Percentiles rank a stretch among this genome's conserved stretches.
phyloP scores from a whole-genome alignment of 2,113 vertebrate species.

The Engystomops pustulosus region DNA sequence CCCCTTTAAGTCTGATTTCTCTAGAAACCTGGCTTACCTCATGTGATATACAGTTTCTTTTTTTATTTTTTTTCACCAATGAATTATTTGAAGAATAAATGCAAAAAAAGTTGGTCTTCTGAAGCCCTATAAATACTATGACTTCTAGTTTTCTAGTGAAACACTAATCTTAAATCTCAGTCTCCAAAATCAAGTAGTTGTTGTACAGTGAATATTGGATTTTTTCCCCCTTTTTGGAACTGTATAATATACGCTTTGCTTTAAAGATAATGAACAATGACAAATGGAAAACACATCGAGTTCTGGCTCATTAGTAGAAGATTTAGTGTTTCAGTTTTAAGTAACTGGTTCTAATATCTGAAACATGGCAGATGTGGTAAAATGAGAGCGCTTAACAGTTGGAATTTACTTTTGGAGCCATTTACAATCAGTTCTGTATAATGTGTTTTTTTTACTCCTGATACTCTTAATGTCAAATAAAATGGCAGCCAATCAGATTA shows the following conservation, averaged over 20 bases:
- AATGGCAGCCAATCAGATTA: not conserved
- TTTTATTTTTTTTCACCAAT: not conserved
- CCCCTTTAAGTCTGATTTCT: too few relatives aligned
- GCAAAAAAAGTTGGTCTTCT: not conserved
- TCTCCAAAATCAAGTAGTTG: not conserved
- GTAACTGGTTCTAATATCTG: not conserved
- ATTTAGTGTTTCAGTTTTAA: not conserved
- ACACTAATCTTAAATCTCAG: not conserved
- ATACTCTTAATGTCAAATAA: not conserved
- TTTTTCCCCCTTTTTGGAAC: not conserved
- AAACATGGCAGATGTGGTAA: not conserved
- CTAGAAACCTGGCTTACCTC: too few relatives aligned
- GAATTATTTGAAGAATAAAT: not conserved
- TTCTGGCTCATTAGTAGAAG: not conserved
- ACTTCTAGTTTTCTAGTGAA: not conserved
- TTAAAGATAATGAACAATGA: not conserved
- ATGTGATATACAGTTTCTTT: not conserved
- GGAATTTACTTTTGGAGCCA: not conserved
- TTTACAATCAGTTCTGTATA: not conserved
- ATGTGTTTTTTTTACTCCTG: not conserved
- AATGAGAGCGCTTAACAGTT: not conserved
- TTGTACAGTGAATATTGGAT: not conserved
- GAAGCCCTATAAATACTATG: too few relatives aligned
- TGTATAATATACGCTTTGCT: not conserved
- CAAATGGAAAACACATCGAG: not conserved